A percentile compares a stretch with the other conserved stretches of the same genome.
Conservation (phyloP, 2,888 invertebrate genomes). For the Drosophila picticornis region DNA sequence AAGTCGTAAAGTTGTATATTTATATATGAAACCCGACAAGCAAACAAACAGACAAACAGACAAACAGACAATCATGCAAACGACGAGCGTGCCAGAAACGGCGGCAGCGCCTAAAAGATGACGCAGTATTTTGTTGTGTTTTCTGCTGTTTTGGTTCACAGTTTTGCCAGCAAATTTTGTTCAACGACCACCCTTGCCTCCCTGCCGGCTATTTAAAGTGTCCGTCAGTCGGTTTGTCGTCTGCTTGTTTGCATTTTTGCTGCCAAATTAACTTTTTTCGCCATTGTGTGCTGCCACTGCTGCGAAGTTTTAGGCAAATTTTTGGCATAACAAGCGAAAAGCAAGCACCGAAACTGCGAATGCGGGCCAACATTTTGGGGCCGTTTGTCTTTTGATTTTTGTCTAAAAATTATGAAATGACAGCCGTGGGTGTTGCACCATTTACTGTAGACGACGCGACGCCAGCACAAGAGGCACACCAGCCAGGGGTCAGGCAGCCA, state of each 20-base stretch:
- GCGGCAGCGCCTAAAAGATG: slow-evolving; percentile 60
- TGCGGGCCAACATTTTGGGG: slow-evolving; percentile 54
- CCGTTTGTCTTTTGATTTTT: slow-evolving; percentile 67
- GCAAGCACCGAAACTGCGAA: slow-evolving; percentile 50
- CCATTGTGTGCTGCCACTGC: slow-evolving; percentile 53
- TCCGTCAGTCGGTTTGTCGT: slow-evolving; percentile 48
- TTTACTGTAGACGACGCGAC: slow-evolving; percentile 59
- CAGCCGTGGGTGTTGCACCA: slow-evolving; percentile 70
- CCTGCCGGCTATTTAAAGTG: slow-evolving; percentile 49
- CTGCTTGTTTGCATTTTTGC: slow-evolving; percentile 75
- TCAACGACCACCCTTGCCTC: background rate
- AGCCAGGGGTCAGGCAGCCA: slow-evolving; percentile 2
- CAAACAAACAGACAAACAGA: background rate
- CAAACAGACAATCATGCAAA: slow-evolving; percentile 28
- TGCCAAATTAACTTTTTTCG: slow-evolving; percentile 79
- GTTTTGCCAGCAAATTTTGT: slow-evolving; percentile 33
- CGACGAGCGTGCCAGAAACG: slow-evolving; percentile 63
- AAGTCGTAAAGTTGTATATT: slow-evolving; percentile 63
- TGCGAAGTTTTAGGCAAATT: slow-evolving; percentile 70
- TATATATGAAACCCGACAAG: background rate
- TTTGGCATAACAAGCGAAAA: slow-evolving; percentile 64
- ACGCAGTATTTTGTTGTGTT: slow-evolving; percentile 63
- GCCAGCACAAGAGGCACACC: slow-evolving; percentile 37
- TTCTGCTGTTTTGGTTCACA: slow-evolving; percentile 53
- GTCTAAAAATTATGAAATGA: slow-evolving; percentile 69